Conservation (phyloP, 1,140 invertebrate species). For the Bombyx mandarina region DNA sequence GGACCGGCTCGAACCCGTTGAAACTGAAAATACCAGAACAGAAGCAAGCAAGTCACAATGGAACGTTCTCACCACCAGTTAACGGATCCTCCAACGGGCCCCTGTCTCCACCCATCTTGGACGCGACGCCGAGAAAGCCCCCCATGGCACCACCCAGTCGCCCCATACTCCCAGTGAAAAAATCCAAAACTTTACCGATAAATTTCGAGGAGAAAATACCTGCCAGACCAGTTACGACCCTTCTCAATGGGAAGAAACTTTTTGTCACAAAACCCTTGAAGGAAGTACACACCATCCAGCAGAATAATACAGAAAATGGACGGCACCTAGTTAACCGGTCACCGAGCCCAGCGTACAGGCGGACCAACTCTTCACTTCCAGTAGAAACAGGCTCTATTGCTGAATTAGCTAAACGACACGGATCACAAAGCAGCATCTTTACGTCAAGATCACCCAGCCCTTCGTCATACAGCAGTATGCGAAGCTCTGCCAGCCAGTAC, state of each 20-base stretch:
- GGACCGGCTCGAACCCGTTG: slow-evolving; percentile 26
- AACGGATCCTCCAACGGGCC: slow-evolving; percentile 36
- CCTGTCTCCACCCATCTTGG: slow-evolving; percentile 49
- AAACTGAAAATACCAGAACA: slow-evolving; percentile 46
- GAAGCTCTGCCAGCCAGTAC: slow-evolving; percentile 57
- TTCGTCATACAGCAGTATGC: slow-evolving; percentile 51
- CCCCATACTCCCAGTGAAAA: slow-evolving; percentile 59
- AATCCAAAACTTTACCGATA: slow-evolving; percentile 63
- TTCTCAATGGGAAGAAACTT: slow-evolving; percentile 48
- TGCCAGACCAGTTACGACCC: slow-evolving; percentile 33
- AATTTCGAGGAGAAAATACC: slow-evolving; percentile 55
- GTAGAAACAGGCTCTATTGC: slow-evolving; percentile 67
- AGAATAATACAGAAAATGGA: slow-evolving; percentile 36
- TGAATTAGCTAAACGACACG: slow-evolving; percentile 57
- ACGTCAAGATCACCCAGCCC: slow-evolving; percentile 62
- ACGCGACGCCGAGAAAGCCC: slow-evolving; percentile 52
- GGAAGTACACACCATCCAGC: slow-evolving; percentile 56
- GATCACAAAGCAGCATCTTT: slow-evolving; percentile 33
- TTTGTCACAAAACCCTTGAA: slow-evolving; percentile 62
- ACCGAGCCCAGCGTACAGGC: slow-evolving; percentile 54
- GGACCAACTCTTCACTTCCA: slow-evolving; percentile 42
- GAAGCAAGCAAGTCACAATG: slow-evolving; percentile 32
- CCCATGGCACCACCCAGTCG: slow-evolving; percentile 43
- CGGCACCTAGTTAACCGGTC: slow-evolving; percentile 46
- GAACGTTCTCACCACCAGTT: slow-evolving; percentile 24